phyloP scores from a whole-genome alignment of 2,113 vertebrate species.

The Nerophis lumbriciformis region DNA sequence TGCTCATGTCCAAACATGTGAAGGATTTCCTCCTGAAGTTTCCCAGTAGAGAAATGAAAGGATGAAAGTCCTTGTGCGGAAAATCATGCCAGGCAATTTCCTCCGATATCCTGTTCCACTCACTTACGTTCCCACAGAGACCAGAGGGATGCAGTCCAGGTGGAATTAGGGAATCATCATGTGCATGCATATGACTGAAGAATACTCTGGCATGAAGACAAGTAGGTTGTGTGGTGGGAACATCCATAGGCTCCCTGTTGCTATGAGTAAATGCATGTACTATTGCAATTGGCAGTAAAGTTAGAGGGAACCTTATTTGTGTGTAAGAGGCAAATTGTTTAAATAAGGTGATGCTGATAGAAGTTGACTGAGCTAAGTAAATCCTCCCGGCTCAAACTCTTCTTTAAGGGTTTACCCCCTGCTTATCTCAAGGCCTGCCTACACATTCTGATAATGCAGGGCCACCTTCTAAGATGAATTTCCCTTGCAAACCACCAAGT shows the following conservation, averaged over 20 bases:
- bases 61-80: conserved; percentile 61
- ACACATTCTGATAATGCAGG: too few relatives aligned
- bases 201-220: conserved; percentile 9
- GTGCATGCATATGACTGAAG: neutral
- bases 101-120: conserved; percentile 45
- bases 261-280: neutral
- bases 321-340: too few relatives aligned
- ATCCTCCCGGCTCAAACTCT: conserved; percentile 26
- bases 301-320: neutral
- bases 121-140: conserved; percentile 33
- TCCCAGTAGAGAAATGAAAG: conserved; percentile 36
- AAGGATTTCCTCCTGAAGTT: conserved; percentile 64
- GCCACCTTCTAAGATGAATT: conserved; percentile 44
- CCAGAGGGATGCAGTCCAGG: conserved; percentile 23
- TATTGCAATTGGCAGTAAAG: neutral
- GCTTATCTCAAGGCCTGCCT: conserved; percentile 9
- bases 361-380: conserved; percentile 39
- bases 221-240: conserved; percentile 5
- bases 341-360: conserved; percentile 15
- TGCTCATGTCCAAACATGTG: conserved; percentile 56
- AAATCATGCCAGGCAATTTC: conserved; percentile 64
- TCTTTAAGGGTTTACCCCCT: conserved; percentile 19
- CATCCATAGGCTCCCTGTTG: conserved; percentile 11
- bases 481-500: neutral
- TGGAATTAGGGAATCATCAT: conserved; percentile 11